Conservation (phyloP, 2,888 invertebrate genomes). For the Cataglyphis albicans region DNA sequence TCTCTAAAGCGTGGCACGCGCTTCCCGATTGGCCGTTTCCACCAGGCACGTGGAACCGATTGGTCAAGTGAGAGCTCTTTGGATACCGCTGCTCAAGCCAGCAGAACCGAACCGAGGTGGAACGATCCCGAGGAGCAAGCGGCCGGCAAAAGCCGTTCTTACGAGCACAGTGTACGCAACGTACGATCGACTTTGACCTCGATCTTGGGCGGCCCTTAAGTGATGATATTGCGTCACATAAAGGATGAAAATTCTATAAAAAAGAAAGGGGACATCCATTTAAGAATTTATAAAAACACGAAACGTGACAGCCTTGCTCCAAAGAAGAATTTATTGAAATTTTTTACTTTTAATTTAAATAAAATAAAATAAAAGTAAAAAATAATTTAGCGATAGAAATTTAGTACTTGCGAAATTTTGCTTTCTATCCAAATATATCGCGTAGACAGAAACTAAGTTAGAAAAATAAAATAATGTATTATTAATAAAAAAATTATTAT, state of each 20-base stretch:
- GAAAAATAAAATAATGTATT: not conserved
- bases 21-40: slow-evolving; percentile 79
- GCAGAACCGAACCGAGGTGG: slow-evolving; percentile 65
- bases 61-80: slow-evolving; percentile 68
- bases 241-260: not conserved
- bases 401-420: not conserved
- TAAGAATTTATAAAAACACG: too few species aligned
- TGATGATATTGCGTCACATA: not conserved
- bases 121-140: slow-evolving; percentile 58
- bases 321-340: not conserved
- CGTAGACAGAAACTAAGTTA: not conserved
- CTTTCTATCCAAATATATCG: not conserved
- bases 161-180: slow-evolving; percentile 11
- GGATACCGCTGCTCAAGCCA: slow-evolving; percentile 57
- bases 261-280: not conserved
- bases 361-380: not conserved
- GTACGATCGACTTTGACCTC: slow-evolving; percentile 57
- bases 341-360: not conserved
- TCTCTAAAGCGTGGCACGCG: slow-evolving; percentile 74
- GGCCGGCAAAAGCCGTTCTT: slow-evolving; percentile 52
- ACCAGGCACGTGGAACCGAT: slow-evolving; percentile 75
- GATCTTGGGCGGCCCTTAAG: slow-evolving; percentile 52
- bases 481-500: not conserved
- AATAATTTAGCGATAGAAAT: not conserved
- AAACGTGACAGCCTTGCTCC: too few species aligned